These are phyloP conservation scores for Propithecus perrieri DNA, from an alignment of 2,797 vertebrate genomes.

Conservation along the genomic window DNA sequence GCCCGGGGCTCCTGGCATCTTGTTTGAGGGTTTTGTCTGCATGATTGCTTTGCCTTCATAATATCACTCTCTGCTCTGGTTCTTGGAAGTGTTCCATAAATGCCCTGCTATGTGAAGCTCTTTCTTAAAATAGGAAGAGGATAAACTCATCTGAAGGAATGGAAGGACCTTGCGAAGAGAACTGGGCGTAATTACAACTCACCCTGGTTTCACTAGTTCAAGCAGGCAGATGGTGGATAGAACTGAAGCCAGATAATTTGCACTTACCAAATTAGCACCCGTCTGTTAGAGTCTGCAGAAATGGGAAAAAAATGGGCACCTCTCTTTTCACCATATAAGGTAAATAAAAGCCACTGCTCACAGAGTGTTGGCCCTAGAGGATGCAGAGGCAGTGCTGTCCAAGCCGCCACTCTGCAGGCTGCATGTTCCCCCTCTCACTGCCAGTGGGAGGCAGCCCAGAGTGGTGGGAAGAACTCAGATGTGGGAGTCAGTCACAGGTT, in stretches of 20 bases:
- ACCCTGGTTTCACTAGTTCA: constrained; percentile 79
- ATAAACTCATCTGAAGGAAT: constrained; percentile 57
- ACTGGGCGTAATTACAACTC: constrained; percentile 73
- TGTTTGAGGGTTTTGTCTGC: constrained; percentile 50
- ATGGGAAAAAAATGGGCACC: constrained; percentile 37
- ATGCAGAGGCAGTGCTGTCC: background rate
- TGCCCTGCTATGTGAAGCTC: constrained; percentile 56
- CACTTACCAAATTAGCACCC: constrained; percentile 77
- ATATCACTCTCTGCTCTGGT: constrained; percentile 54
- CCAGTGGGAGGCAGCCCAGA: background rate
- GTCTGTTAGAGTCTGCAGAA: constrained; percentile 68
- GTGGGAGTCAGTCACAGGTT: background rate
- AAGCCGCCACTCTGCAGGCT: background rate
- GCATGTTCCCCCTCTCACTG: background rate
- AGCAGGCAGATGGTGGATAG: constrained; percentile 75
- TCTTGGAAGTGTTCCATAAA: constrained; percentile 65
- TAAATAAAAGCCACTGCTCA: constrained; percentile 47
- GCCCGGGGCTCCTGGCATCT: background rate
- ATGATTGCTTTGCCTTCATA: constrained; percentile 43
- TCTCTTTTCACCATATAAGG: constrained; percentile 76
- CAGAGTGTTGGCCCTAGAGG: background rate
- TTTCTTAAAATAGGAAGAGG: constrained; percentile 77
- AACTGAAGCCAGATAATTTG: constrained; percentile 74
- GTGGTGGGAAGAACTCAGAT: background rate
- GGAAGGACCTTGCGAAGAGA: constrained; percentile 70